Evolutionary conservation across 1,140 invertebrate species (phyloP), one percentile per base, ranked within the genome.

Genomic region (Octopus sinensis): DNA sequence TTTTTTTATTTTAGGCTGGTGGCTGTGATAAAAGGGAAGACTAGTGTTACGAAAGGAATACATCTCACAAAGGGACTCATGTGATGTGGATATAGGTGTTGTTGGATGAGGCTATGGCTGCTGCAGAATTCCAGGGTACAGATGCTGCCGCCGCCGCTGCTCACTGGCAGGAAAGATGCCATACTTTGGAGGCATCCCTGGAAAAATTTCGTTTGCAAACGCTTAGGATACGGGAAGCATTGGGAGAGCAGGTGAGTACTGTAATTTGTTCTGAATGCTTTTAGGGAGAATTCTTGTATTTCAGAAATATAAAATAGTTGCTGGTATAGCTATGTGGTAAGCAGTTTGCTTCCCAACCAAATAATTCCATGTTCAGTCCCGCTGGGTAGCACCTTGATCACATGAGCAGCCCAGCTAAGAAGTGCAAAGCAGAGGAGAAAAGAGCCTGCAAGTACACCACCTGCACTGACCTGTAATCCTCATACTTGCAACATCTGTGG

Each of bases 151-250:
- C 73, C 13, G 81, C 88, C 79, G 81, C 53, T 23, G 78, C 73
- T 9, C 79, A 88, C 79, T 96, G 96, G 96, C 94, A 96, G 89
- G 95, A 96, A 87, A 92, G 95, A 53, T 96, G 95, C 88, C 89
- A 96, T 83, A 94, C 95, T 86, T 88, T 96, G 83, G 95, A 96
- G 87, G 88, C 95, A 83, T 95, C 96, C 86, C 91, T 96, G 85
- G 95, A 96, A 87, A 92, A 95, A 78, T 96, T 95, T 84, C 92
- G 95, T 80, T 93, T 95, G 83, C 95, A 96, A 89, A 94, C 95
- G 0, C 94, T 94, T n/a, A 93, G 95, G 84, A 95, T 96, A 54
- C 92, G 95, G 52, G 95, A 95, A 86, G 94, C 95, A 93, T 93
- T 96, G 54, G 92, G 95, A 86, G 95, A 96, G 91, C 96, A 96